phyloP scores from a whole-genome alignment of 2,888 invertebrate species.

The Beris morrisii region DNA sequence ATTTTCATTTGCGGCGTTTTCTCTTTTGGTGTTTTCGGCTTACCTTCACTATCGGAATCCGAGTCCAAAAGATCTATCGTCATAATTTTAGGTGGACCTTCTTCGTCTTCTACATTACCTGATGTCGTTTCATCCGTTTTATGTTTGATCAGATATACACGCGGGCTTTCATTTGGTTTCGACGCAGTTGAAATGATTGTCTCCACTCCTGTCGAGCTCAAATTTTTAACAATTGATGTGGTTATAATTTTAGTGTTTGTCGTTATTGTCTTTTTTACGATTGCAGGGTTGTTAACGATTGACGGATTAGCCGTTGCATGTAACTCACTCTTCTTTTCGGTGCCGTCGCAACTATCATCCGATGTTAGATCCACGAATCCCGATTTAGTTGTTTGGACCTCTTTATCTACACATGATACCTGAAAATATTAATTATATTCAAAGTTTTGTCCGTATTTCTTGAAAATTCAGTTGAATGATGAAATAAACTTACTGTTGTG shows the following conservation, averaged over 20 bases:
- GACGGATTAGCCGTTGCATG: too few relatives aligned
- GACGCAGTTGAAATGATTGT: too few relatives aligned
- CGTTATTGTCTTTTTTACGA: too few relatives aligned
- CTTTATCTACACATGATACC: not conserved
- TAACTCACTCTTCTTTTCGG: not conserved
- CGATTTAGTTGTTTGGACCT: not conserved
- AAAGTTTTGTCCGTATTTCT: too few relatives aligned
- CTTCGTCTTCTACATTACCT: not conserved
- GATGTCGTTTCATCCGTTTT: not conserved
- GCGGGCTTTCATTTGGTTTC: too few relatives aligned
- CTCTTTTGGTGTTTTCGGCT: not conserved
- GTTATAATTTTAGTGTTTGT: too few relatives aligned
- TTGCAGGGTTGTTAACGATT: too few relatives aligned
- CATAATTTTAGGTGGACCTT: constrained; percentile 1
- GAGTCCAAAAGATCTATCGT: constrained; percentile 27
- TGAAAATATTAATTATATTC: not conserved
- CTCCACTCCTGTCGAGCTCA: too few relatives aligned
- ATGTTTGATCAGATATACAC: too few relatives aligned
- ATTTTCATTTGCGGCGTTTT: not conserved
- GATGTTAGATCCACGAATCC: constrained; percentile 15
- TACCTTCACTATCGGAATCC: constrained; percentile 24
- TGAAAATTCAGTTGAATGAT: too few relatives aligned
- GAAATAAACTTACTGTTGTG: too few relatives aligned
- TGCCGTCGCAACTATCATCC: constrained; percentile 16
- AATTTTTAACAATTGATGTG: too few relatives aligned